Evolutionary conservation across 2,888 invertebrate species (phyloP), one percentile per base, ranked within the genome.

Genomic region (Chrysolina haemoptera): DNA sequence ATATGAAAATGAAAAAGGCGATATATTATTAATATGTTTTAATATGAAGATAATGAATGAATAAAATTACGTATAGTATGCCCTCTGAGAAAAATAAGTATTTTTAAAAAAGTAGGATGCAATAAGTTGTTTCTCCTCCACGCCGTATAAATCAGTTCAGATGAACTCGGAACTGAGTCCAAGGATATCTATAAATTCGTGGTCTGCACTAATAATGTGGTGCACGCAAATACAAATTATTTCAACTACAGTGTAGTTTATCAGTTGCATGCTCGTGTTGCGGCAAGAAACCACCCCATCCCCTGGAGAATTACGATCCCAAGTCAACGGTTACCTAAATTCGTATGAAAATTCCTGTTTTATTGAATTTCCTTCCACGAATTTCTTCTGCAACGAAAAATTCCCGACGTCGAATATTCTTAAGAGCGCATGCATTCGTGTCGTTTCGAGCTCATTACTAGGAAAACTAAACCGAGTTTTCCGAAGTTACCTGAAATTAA

Each of bases 341-440:
- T 18, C 18, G 50, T 5, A 14, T 1, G 16, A 50, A 18, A 50
- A 59, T 59, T 59, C 59, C 27, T 27, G n/a, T 22, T 59, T 27
- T 59, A 59, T 59, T 27, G n/a, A 59, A 27, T 27, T 59, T 27
- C 59, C 14, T 59, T 59, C 59, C 27, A 6, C 22, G 10, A 22
- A 27, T 27, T 59, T 59, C 59, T 59, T n/a, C n/a, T n/a, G n/a
- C 59, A 12, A 22, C 9, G 59, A 14, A 59, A 59, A 59, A 27
- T 59, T n/a, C n/a, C 27, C 12, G 59, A 9, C 22, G 59, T 14
- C 59, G 5, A 27, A 59, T 10, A 59, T 59, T 59, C 27, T 59
- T 59, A 22, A n/a, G 46, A 46, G 12, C 46, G 12, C 46, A n/a
- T 46, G n/a, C n/a, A 46, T 46, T 46, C 46, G n/a, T n/a, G n/a